Conservation (phyloP, 2,888 invertebrate species). For the Tiphia femorata region DNA sequence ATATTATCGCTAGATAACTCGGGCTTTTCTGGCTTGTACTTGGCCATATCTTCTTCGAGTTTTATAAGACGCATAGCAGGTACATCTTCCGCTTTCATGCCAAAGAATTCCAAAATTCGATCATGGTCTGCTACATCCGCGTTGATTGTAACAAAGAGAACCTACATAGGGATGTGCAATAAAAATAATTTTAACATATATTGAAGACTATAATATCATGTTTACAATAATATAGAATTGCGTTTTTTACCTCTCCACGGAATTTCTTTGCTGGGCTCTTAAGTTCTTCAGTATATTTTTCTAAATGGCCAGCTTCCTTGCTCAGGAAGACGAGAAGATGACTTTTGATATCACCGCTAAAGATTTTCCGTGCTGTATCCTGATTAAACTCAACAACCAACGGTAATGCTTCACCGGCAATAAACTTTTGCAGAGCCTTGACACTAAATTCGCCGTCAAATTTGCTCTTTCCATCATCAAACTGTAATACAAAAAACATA, state of each 20-base stretch:
- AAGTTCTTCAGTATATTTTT: constrained; percentile 82
- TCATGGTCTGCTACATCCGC: constrained; percentile 96
- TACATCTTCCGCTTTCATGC: constrained; percentile 93
- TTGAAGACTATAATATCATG: background rate
- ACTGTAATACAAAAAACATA: constrained; percentile 70
- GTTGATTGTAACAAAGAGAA: constrained; percentile 96
- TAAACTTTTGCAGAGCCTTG: constrained; percentile 84
- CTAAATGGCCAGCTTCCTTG: constrained; percentile 88
- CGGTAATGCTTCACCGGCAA: constrained; percentile 87
- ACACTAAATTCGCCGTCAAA: constrained; percentile 79
- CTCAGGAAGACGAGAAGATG: constrained; percentile 96
- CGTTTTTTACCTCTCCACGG: constrained; percentile 79
- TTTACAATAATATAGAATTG: background rate
- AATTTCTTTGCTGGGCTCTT: constrained; percentile 88
- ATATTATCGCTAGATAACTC: constrained; percentile 80
- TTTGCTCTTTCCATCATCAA: constrained; percentile 85
- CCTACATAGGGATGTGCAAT: constrained; percentile 65
- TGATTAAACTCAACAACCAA: constrained; percentile 96
- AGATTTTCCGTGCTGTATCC: constrained; percentile 97
- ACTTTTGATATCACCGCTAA: constrained; percentile 97
- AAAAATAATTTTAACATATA: constrained; percentile 4
- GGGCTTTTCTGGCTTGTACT: constrained; percentile 90
- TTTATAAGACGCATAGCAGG: constrained; percentile 93
- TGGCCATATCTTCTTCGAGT: constrained; percentile 97
- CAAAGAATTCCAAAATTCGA: constrained; percentile 99